These are phyloP conservation scores for Spisula subtruncata DNA, from an alignment of 2,888 invertebrate genomes.

Conservation along the genomic window DNA sequence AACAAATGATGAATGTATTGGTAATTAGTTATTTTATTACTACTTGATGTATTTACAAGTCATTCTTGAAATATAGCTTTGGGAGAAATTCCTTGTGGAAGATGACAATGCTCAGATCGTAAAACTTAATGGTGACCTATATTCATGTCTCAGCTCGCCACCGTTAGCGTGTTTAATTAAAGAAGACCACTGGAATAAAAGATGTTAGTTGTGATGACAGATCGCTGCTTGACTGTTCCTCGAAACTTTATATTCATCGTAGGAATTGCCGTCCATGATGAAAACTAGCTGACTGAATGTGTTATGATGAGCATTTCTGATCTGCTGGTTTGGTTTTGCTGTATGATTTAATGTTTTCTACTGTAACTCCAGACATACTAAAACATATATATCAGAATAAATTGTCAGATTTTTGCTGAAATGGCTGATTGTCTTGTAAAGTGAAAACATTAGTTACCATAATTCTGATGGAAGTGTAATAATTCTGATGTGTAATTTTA, in stretches of 20 bases:
- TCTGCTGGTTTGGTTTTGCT: not conserved
- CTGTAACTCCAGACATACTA: not conserved
- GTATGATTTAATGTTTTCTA: not conserved
- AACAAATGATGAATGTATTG: no score
- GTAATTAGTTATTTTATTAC: no score
- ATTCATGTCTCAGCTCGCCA: not conserved
- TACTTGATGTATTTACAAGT: no score
- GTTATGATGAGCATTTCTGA: not conserved
- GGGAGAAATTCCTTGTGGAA: not conserved
- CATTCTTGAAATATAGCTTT: no score
- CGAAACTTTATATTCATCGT: not conserved
- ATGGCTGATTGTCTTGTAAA: not conserved
- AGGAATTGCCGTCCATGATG: slow-evolving; percentile 3
- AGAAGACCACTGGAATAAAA: not conserved
- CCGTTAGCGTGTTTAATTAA: slow-evolving; percentile 15
- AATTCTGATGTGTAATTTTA: no score
- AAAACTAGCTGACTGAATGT: not conserved
- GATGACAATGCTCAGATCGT: not conserved
- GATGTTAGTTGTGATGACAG: slow-evolving; percentile 11
- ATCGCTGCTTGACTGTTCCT: not conserved
- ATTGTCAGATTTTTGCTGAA: not conserved
- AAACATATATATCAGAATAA: not conserved
- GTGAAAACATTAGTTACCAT: no score
- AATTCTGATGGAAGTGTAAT: no score
- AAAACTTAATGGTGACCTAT: slow-evolving; percentile 13